phyloP scores from a whole-genome alignment of 2,888 invertebrate genomes.

The Lycocerus yunnanus region DNA sequence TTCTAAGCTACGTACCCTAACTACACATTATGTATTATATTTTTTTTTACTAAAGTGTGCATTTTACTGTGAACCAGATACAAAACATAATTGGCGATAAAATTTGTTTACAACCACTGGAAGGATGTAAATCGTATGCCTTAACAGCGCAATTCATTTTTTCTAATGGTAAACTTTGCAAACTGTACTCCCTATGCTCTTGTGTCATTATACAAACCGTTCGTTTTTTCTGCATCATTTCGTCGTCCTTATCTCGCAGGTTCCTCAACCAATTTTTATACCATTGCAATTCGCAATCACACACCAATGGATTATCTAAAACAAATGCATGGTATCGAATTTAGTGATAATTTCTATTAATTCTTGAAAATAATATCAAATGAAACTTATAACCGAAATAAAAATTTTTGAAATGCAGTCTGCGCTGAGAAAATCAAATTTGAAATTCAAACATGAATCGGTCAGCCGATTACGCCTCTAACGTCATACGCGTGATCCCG shows the following conservation, averaged over 20 bases:
- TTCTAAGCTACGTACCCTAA: neutral
- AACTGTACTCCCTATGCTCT: constrained; percentile 82
- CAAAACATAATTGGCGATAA: constrained; percentile 22
- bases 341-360: no score
- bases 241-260: constrained; percentile 80
- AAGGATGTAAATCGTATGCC: constrained; percentile 36
- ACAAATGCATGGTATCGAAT: neutral
- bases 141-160: constrained; percentile 83
- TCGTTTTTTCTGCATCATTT: constrained; percentile 86
- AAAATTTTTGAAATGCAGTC: no score
- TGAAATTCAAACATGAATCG: no score
- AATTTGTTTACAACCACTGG: constrained; percentile 38
- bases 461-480: no score
- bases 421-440: no score
- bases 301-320: constrained; percentile 85
- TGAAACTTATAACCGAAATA: no score
- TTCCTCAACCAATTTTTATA: constrained; percentile 81
- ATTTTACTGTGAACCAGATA: constrained; percentile 27
- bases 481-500: no score
- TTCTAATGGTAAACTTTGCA: constrained; percentile 80
- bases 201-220: constrained; percentile 80
- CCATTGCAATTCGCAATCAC: constrained; percentile 89
- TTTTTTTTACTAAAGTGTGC: constrained; percentile 34
- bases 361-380: no score
- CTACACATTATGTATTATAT: constrained; percentile 14